Base-by-base conservation (phyloP, 2,113 vertebrate species). In the Ptychochromis oligacanthus region DNA sequence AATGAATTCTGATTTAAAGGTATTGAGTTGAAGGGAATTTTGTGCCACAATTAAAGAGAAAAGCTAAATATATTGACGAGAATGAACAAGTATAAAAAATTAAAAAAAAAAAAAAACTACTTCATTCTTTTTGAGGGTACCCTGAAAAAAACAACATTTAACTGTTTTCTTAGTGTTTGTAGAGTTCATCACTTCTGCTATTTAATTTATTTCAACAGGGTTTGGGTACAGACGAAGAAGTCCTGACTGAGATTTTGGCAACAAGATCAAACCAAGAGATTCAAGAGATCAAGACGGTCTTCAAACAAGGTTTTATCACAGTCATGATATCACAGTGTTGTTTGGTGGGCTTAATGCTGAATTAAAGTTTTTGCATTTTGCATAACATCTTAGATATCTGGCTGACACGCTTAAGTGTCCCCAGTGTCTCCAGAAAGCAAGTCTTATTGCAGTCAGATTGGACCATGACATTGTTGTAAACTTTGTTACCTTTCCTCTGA, bases 181-280 rank as follows among this genome's bases (percentile, higher is more conserved):
- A 4, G 4, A 40, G 36, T 17, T 34, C 3, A 7, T 77, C 52
- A 52, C 8, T n/a, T 62, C 1, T n/a, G 40, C 11, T 43, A 15
- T 77, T 81, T 38, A 2, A 10, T 79, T 3, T 77, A 5, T 34
- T 43, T 14, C 54, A 58, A 67, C 83, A 99, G 98, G 91, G 97
- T 7, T 65, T 97, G 36, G 98, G 98, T 83, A 99, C 98, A 34
- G 88, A 96, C 91, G 98, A 99, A 89, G 91, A 96, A 1, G 92
- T 96, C 62, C 91, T 99, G 79, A 95, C 95, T 56, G 98, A 99
- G 91, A 95, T 99, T 95, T 72, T 99, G 88, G 91, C 88, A 64
- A 97, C 98, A n/a, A 97, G 98, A 92, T 89, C 43, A 64, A 98
- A 98, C 83, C 79, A 26, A 31, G 94, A 99, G 89, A 96, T 99